Conservation (phyloP, 2,888 invertebrate genomes). For the Timema cristinae region DNA sequence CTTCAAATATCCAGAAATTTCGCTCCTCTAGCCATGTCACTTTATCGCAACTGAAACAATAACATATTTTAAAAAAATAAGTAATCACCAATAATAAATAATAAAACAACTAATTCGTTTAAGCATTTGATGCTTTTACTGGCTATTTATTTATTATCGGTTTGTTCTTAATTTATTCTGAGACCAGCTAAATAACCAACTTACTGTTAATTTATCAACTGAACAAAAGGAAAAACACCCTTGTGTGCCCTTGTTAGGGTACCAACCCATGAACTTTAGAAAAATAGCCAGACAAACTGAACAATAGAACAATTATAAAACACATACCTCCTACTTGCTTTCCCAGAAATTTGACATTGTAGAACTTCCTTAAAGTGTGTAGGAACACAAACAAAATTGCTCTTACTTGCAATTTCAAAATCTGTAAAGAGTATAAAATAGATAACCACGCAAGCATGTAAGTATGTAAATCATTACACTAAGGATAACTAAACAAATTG, state of each 20-base stretch:
- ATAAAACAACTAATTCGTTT: too few species aligned
- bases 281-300: slow-evolving; percentile 4
- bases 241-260: too few species aligned
- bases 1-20: slow-evolving; percentile 79
- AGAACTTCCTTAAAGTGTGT: slow-evolving; percentile 80
- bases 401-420: slow-evolving; percentile 78
- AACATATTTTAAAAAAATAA: slow-evolving; percentile 19
- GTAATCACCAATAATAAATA: not conserved
- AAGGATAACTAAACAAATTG: not conserved
- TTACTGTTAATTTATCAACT: too few species aligned
- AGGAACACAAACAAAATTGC: slow-evolving; percentile 75
- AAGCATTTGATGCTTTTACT: too few species aligned
- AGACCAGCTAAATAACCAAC: too few species aligned
- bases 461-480: not conserved
- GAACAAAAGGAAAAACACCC: too few species aligned
- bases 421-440: slow-evolving; percentile 48
- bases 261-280: not conserved
- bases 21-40: slow-evolving; percentile 80
- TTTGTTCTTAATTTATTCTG: too few species aligned
- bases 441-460: not conserved
- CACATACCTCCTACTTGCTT: slow-evolving; percentile 57
- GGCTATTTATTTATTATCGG: too few species aligned
- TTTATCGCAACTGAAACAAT: slow-evolving; percentile 70
- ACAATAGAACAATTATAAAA: slow-evolving; percentile 21
- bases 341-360: slow-evolving; percentile 69